Conservation (phyloP, 92 coral and sea anemone species). For the Epizoanthus scotinus region DNA sequence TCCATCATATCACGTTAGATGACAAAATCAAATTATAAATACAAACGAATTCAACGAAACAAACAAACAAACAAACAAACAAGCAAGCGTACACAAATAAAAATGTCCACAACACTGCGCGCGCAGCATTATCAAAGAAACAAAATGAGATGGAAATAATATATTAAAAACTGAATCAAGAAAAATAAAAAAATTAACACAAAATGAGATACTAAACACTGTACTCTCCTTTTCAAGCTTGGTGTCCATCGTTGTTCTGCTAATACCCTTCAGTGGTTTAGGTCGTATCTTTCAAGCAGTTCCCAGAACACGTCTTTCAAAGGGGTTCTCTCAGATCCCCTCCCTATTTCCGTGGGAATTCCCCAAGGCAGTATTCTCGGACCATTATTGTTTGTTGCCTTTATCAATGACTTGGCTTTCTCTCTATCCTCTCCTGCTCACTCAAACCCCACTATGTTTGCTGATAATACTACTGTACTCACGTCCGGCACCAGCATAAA, state of each 20-base stretch:
- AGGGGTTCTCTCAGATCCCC: conserved; percentile 40
- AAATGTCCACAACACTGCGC: no score
- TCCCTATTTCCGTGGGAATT: conserved; percentile 49
- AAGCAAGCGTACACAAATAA: no score
- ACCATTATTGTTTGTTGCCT: conserved; percentile 43
- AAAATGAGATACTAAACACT: no score
- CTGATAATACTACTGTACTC: conserved; percentile 42
- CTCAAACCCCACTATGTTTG: conserved; percentile 44
- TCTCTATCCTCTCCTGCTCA: conserved; percentile 20
- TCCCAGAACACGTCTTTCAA: conserved; percentile 44
- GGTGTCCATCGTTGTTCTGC: conserved; percentile 45
- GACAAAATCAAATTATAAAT: no score
- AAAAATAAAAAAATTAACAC: no score
- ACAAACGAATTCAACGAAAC: no score
- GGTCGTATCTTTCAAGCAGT: conserved; percentile 48
- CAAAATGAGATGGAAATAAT: no score
- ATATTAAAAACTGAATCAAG: no score
- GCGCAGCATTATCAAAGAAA: no score
- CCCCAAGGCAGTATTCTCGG: conserved; percentile 61
- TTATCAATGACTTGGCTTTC: conserved; percentile 44
- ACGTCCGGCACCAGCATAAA: conserved; percentile 30
- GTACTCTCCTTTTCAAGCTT: conserved; percentile 43
- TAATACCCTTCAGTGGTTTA: conserved; percentile 31
- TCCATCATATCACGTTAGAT: no score
- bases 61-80: no score